phyloP scores from a whole-genome alignment of 2,888 invertebrate species.

The Athripsodes cinereus region DNA sequence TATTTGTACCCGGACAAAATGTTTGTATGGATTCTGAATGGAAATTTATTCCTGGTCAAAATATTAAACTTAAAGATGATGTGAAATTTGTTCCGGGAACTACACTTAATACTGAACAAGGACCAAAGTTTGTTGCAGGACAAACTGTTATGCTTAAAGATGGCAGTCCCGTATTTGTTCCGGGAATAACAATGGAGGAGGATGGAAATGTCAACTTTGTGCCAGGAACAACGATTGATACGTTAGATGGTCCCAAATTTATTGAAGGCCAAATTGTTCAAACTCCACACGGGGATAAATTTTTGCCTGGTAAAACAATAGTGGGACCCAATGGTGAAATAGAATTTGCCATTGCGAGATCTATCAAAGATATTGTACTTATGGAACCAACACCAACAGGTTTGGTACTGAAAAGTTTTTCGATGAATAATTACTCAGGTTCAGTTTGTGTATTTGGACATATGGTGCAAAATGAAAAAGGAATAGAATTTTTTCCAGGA shows the following conservation, averaged over 20 bases:
- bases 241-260: conserved; percentile 57
- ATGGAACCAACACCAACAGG: conserved; percentile 50
- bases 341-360: conserved; percentile 54
- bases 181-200: conserved; percentile 50
- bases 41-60: conserved; percentile 63
- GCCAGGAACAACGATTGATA: conserved; percentile 57
- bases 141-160: conserved; percentile 47
- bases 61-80: conserved; percentile 50
- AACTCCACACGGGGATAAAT: conserved; percentile 54
- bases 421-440: conserved; percentile 47
- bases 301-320: conserved; percentile 56
- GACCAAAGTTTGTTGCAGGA: conserved; percentile 59
- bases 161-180: conserved; percentile 53
- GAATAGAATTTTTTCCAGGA: conserved; percentile 62
- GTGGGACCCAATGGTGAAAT: conserved; percentile 46
- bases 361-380: conserved; percentile 51
- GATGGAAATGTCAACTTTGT: conserved; percentile 47
- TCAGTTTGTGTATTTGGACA: conserved; percentile 56
- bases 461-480: conserved; percentile 58
- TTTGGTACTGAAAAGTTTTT: conserved; percentile 53
- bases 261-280: conserved; percentile 60
- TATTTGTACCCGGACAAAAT: conserved; percentile 61
- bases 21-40: conserved; percentile 48
- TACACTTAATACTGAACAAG: conserved; percentile 56
- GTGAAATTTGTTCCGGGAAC: conserved; percentile 58